Base-by-base conservation (phyloP, 2,797 vertebrate genomes). In the Craterocephalus amniculus region DNA sequence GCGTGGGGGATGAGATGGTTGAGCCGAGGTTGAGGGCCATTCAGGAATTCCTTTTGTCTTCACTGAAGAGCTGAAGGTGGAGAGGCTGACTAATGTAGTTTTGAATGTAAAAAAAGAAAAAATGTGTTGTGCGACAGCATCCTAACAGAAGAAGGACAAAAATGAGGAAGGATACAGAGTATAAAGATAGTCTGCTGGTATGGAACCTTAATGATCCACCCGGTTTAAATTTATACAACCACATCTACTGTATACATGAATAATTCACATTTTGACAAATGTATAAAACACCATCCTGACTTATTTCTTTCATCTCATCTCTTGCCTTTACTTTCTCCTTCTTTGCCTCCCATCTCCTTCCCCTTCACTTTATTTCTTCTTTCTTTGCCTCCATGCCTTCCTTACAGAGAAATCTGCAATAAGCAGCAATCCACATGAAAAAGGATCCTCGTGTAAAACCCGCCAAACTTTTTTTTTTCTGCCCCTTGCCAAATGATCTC, bases 41-140 rank as follows among this genome's bases (percentile, higher is more conserved):
- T 86, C 84, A 82, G 87, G 85, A 86, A 86, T 86, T 90, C 83
- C 87, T 81, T 88, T 80, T 88, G 85, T 87, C 78, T 77, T 1
- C 9, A 76, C 59, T 40, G 63, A 56, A 78, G 74, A 67, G 73
- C 76, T 79, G 78, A 61, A 68, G 83, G 79, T 86, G 76, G 54
- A 74, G 67, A 81, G 3, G 55, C 61, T 6, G 66, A 57, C 65
- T 83, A 63, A 35, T 1, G 38, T 65, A 10, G 20, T 65, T 64
- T 64, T 22, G 49, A 10, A 14, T 11, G 12, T 9, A 51, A 12
- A 26, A 51, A 51, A 51, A 24, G 12, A 51, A 10, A 9, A 49
- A 49, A n/a, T 4, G 11, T 49, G 7, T 49, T 49, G n/a, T 8
- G 8, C 11, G 59, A 75, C 63, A 74, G 63, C 60, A 65, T 35